These are phyloP conservation scores for Cynoglossus semilaevis DNA, from an alignment of 2,113 vertebrate species.

Conservation along the genomic window DNA sequence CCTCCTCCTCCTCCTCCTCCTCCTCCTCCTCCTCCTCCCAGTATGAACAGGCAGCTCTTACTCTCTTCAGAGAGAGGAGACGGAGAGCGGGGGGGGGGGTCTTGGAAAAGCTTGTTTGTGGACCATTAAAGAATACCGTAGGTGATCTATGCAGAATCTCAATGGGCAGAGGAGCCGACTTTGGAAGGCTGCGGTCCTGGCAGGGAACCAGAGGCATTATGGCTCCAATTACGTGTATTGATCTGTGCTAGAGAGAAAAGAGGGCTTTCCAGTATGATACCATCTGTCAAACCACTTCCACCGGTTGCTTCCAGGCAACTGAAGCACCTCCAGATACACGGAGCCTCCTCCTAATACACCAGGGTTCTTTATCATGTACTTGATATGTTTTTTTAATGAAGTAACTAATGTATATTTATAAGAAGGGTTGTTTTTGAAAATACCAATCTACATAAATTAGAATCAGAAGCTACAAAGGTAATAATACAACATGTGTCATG, in stretches of 20 bases:
- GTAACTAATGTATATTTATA: no score
- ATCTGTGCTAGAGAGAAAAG: conserved; percentile 40
- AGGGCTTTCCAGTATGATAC: conserved; percentile 34
- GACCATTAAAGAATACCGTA: conserved; percentile 24
- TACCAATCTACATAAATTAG: no score
- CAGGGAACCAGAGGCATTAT: conserved; percentile 20
- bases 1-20: conserved; percentile 4
- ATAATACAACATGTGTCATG: no score
- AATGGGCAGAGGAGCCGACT: conserved; percentile 6
- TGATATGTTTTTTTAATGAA: no score
- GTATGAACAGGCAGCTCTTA: conserved; percentile 12
- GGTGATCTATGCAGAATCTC: not conserved
- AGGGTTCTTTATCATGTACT: no score
- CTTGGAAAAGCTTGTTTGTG: not conserved
- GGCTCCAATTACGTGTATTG: conserved; percentile 46
- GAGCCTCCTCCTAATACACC: conserved; percentile 5
- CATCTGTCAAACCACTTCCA: conserved; percentile 42
- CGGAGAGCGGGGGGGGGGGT: not conserved
- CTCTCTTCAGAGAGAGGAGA: conserved; percentile 2
- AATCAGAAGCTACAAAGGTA: no score
- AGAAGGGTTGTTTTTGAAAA: no score
- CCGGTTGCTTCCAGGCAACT: not conserved
- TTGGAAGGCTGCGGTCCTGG: not conserved
- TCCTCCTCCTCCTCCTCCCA: conserved; percentile 3
- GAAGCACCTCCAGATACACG: not conserved